Conservation (phyloP, 2,888 invertebrate genomes). For the Cyclophora punctaria region DNA sequence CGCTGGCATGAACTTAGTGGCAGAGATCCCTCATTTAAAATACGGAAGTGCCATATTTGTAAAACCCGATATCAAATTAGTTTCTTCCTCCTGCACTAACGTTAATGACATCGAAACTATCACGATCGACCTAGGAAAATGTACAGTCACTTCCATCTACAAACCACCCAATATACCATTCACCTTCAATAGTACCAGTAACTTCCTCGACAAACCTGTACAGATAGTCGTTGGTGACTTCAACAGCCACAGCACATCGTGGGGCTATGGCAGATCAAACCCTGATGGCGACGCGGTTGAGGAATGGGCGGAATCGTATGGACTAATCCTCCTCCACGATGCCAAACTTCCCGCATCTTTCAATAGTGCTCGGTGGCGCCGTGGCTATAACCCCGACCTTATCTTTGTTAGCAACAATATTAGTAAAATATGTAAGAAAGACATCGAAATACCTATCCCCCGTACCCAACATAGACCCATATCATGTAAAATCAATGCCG, state of each 20-base stretch:
- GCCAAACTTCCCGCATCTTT: neutral
- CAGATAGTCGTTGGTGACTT: neutral
- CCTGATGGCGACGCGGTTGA: neutral
- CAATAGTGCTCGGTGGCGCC: neutral
- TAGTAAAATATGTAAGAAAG: neutral
- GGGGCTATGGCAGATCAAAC: neutral
- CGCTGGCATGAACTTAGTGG: neutral
- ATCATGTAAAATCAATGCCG: neutral
- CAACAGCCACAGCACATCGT: neutral
- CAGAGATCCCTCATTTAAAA: neutral
- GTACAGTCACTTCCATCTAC: neutral
- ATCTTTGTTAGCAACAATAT: neutral
- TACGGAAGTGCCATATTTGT: neutral
- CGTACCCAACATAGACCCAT: neutral
- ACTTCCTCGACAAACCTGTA: neutral
- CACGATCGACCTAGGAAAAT: neutral
- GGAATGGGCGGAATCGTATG: neutral
- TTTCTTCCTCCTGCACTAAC: neutral
- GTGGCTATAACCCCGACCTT: neutral
- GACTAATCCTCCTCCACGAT: too few relatives aligned
- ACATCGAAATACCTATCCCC: neutral
- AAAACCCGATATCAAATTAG: neutral
- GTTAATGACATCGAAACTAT: neutral
- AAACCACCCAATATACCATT: neutral
- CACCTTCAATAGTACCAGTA: neutral